These are phyloP conservation scores for Nyctereutes procyonoides DNA, from an alignment of 2,113 vertebrate genomes.

Conservation along the genomic window DNA sequence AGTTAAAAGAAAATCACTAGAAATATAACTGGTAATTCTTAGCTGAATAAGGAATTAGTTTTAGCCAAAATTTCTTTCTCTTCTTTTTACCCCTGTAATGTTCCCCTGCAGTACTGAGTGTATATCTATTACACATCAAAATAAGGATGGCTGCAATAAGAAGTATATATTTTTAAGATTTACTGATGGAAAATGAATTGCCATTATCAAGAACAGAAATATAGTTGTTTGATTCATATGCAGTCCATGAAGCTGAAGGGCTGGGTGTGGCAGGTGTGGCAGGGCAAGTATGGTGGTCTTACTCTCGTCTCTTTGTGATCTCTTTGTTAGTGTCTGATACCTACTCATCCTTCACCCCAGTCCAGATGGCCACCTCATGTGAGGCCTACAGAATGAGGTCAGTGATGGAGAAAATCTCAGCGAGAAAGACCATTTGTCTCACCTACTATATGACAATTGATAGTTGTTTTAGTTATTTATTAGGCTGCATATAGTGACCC, in stretches of 20 bases:
- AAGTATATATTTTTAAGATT: neutral
- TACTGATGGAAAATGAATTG: neutral
- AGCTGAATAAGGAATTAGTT: neutral
- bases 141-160: neutral
- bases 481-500: neutral
- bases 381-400: neutral
- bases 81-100: neutral
- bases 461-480: neutral
- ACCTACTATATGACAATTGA: neutral
- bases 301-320: neutral
- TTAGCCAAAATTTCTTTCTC: neutral
- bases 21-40: neutral
- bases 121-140: neutral
- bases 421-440: neutral
- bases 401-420: neutral
- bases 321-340: neutral
- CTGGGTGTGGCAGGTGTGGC: too few species aligned
- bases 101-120: neutral
- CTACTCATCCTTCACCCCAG: neutral
- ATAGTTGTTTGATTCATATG: neutral
- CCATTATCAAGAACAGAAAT: neutral
- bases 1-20: neutral
- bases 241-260: neutral
- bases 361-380: neutral
- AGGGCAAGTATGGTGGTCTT: neutral